These are phyloP conservation scores for Lucinisca nassula DNA, from an alignment of 2,888 invertebrate genomes.

Conservation along the genomic window DNA sequence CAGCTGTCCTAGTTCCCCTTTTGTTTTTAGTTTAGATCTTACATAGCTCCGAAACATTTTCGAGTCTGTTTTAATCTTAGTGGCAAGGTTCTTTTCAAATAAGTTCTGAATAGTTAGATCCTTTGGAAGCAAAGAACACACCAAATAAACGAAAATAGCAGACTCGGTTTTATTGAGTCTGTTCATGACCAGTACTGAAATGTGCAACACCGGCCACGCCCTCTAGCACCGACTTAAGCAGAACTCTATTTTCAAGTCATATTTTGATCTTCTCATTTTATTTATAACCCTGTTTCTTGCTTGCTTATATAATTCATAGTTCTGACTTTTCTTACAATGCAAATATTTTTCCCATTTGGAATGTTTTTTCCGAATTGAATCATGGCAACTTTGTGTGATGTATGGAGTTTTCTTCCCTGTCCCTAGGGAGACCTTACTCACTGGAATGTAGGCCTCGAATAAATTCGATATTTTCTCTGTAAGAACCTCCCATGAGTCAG, in stretches of 20 bases:
- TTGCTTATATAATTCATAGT: not conserved
- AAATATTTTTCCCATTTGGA: constrained; percentile 32
- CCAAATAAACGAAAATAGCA: too few species aligned
- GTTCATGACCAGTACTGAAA: too few species aligned
- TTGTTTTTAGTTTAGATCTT: constrained; percentile 20
- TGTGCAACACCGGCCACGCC: too few species aligned
- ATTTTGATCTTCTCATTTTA: too few species aligned
- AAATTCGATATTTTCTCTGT: not conserved
- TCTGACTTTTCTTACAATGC: constrained; percentile 7
- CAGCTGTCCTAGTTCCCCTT: constrained; percentile 17
- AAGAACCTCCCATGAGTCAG: constrained; percentile 20
- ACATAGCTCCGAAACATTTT: constrained; percentile 39
- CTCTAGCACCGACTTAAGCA: too few species aligned
- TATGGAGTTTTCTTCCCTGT: not conserved
- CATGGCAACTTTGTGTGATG: constrained; percentile 4
- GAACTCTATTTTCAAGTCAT: too few species aligned
- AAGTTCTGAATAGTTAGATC: not conserved
- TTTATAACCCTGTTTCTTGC: constrained; percentile 21
- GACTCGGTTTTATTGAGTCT: too few species aligned
- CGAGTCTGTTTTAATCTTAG: not conserved
- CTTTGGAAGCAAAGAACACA: too few species aligned
- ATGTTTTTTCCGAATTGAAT: constrained; percentile 16
- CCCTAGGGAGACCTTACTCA: not conserved
- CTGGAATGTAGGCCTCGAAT: not conserved
- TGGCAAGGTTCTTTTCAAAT: not conserved